Percentiles rank a stretch among this genome's conserved stretches.
Conservation (phyloP, 2,888 invertebrate species). For the Apamea monoglypha region DNA sequence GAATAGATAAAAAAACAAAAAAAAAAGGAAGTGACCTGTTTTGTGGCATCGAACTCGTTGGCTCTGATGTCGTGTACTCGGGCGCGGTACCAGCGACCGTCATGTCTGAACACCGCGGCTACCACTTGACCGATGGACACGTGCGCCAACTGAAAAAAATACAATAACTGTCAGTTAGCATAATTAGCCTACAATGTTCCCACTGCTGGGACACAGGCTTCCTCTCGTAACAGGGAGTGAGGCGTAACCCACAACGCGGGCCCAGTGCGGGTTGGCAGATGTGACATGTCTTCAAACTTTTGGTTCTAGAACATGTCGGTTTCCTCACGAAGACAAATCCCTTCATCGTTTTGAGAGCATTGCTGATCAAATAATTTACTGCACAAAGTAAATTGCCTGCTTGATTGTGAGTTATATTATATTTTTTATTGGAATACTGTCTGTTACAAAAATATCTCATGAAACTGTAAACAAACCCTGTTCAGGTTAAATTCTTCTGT, state of each 20-base stretch:
- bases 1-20: no score
- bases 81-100: constrained; percentile 95
- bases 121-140: constrained; percentile 94
- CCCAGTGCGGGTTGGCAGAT: background rate
- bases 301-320: background rate
- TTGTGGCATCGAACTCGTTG: constrained; percentile 91
- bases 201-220: background rate
- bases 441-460: background rate
- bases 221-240: background rate
- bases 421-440: background rate
- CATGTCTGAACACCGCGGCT: constrained; percentile 95
- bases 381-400: background rate
- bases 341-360: background rate
- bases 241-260: background rate
- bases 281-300: background rate
- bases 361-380: background rate
- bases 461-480: background rate
- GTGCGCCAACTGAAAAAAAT: constrained; percentile 85
- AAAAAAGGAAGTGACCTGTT: constrained; percentile 79
- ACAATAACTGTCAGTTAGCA: background rate
- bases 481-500: background rate
- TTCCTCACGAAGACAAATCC: background rate
- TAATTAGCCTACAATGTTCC: background rate
- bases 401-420: background rate
- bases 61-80: constrained; percentile 92